Percentiles rank a stretch among this genome's conserved stretches.
Conservation (phyloP, 2,888 invertebrate species). For the Clanis bilineata region DNA sequence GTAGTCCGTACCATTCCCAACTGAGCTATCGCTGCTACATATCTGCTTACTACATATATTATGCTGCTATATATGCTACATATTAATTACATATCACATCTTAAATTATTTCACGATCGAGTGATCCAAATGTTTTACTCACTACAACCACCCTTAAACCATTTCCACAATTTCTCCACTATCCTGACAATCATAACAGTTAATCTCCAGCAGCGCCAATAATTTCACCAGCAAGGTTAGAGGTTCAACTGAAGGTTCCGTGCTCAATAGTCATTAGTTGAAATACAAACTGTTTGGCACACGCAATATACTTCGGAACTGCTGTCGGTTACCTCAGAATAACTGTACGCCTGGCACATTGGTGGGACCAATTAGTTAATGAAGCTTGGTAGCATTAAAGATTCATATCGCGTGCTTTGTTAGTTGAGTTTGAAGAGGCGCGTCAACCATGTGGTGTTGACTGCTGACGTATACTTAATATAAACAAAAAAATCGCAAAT, state of each 20-base stretch:
- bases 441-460: neutral
- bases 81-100: too few relatives aligned
- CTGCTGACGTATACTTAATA: neutral
- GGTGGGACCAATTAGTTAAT: constrained; percentile 11
- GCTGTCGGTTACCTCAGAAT: constrained; percentile 40
- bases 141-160: neutral
- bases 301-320: constrained; percentile 34
- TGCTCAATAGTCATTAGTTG: constrained; percentile 46
- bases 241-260: constrained; percentile 49
- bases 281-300: constrained; percentile 40
- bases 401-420: constrained; percentile 25
- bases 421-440: neutral
- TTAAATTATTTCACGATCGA: too few relatives aligned
- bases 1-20: too few relatives aligned
- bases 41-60: too few relatives aligned
- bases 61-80: too few relatives aligned
- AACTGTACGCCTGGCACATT: constrained; percentile 24
- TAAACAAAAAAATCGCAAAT: neutral
- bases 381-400: constrained; percentile 15
- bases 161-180: neutral
- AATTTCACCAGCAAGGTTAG: constrained; percentile 51
- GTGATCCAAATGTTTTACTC: too few relatives aligned
- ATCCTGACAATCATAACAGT: neutral
- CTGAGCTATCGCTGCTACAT: too few relatives aligned
- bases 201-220: constrained; percentile 30